These are phyloP conservation scores for Saccopteryx leptura DNA, from an alignment of 2,113 vertebrate genomes.

Conservation along the genomic window DNA sequence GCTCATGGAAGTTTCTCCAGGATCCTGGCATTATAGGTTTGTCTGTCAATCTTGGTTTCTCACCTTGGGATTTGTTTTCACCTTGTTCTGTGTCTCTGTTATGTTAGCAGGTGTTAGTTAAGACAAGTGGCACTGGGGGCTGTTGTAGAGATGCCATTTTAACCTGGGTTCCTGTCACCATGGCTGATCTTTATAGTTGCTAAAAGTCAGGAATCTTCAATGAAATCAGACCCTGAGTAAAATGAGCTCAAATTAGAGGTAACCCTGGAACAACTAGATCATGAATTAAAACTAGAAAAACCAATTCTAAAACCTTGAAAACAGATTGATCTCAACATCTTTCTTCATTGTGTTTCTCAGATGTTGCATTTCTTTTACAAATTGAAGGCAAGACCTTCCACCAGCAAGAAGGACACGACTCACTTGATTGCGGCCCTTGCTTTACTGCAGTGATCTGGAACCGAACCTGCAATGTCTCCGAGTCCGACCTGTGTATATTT, in stretches of 20 bases:
- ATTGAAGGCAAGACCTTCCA: background rate
- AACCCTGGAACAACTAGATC: background rate
- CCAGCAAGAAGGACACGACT: background rate
- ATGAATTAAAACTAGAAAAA: conserved; percentile 50
- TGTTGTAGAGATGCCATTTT: background rate
- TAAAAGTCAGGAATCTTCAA: background rate
- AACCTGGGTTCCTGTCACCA: background rate
- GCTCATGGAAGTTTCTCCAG: background rate
- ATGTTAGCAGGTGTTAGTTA: background rate
- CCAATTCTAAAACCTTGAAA: background rate
- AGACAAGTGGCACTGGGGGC: background rate
- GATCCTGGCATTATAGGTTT: background rate
- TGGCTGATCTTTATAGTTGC: background rate
- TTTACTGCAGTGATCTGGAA: background rate
- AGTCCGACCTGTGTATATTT: background rate
- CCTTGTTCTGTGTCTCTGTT: background rate
- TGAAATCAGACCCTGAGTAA: background rate
- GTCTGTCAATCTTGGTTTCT: background rate
- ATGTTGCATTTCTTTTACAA: background rate
- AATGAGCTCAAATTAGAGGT: background rate
- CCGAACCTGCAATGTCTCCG: background rate
- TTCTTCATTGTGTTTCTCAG: background rate
- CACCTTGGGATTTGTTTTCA: background rate
- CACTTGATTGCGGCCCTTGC: background rate
- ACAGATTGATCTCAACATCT: background rate